Base-by-base conservation (phyloP, 2,888 invertebrate species). In the Neoaliturus tenellus region DNA sequence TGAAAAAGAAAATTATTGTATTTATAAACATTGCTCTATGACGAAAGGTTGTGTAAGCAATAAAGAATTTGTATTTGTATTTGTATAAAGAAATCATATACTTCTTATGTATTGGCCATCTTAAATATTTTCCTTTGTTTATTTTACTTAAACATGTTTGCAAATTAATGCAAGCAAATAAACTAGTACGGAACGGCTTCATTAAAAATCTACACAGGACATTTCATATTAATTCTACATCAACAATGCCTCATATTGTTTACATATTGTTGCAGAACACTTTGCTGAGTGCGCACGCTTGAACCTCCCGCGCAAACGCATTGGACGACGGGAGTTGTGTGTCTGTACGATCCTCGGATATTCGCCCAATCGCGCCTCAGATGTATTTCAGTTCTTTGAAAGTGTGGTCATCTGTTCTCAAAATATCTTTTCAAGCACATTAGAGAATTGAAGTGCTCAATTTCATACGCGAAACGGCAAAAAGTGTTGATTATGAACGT, bases 351-450 rank as follows among this genome's bases (percentile, higher is more conserved):
- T 78, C 35, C 75, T 84, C 48, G 81, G 28, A 62, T 25, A 12
- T 28, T 62, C 62, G 86, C 80, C 81, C 81, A 85, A 80, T 83
- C 73, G 73, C 73, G 80, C 62, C 35, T 12, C 84, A 78, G 81
- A 81, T 81, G 84, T 85, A 75, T 86, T 85, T 85, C 84, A 85
- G 86, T 90, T 90, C 90, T 88, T 87, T 88, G 90, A 89, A 89
- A 88, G 82, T 89, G 88, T 88, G 89, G 88, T 89, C 89, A 89
- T 89, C 89, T 88, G 87, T 89, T 89, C 89, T 89, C 88, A 89
- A 90, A 90, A 89, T 90, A 90, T 88, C 87, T 87, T 87, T 62
- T 62, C 62, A 31, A 62, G 62, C 62, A 62, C 62, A 28, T 62
- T 17, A 28, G 28, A 12, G 12, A 14, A 31, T 20, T 62, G 4